phyloP scores from a whole-genome alignment of 2,797 vertebrate genomes.

The Austrolebias charrua region DNA sequence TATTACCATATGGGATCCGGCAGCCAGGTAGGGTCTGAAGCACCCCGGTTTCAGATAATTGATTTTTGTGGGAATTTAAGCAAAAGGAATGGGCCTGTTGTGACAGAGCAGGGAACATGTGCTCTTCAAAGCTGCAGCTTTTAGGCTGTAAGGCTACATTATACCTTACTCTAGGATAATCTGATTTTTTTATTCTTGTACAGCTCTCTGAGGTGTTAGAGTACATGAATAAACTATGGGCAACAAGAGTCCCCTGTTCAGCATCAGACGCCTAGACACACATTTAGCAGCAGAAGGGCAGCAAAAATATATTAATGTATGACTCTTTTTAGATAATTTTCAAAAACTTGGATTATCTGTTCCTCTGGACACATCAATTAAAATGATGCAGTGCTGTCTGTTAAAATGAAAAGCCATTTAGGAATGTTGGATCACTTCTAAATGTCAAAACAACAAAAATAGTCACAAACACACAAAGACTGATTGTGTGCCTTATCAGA shows the following conservation, averaged over 20 bases:
- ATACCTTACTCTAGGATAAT: slow-evolving; percentile 70
- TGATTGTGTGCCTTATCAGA: slow-evolving; percentile 32
- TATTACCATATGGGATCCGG: slow-evolving; percentile 57
- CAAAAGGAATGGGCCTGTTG: slow-evolving; percentile 46
- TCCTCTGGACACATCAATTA: slow-evolving; percentile 53
- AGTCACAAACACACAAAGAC: slow-evolving; percentile 43
- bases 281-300: slow-evolving; percentile 15
- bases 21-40: slow-evolving; percentile 53
- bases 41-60: slow-evolving; percentile 62
- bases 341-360: slow-evolving; percentile 11
- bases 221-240: slow-evolving; percentile 72
- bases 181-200: slow-evolving; percentile 71
- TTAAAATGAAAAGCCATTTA: slow-evolving; percentile 37
- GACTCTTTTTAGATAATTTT: slow-evolving; percentile 49
- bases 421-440: slow-evolving; percentile 25
- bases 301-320: slow-evolving; percentile 55
- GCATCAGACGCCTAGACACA: slow-evolving; percentile 56
- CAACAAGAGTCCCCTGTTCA: slow-evolving; percentile 61
- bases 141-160: slow-evolving; percentile 66
- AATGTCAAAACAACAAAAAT: slow-evolving; percentile 48
- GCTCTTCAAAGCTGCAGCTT: slow-evolving; percentile 52
- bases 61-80: slow-evolving; percentile 53
- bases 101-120: slow-evolving; percentile 31
- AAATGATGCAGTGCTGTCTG: slow-evolving; percentile 18
- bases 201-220: slow-evolving; percentile 62